Evolutionary conservation across 2,797 vertebrate species (phyloP).

Genomic region (Aeoliscus strigatus): DNA sequence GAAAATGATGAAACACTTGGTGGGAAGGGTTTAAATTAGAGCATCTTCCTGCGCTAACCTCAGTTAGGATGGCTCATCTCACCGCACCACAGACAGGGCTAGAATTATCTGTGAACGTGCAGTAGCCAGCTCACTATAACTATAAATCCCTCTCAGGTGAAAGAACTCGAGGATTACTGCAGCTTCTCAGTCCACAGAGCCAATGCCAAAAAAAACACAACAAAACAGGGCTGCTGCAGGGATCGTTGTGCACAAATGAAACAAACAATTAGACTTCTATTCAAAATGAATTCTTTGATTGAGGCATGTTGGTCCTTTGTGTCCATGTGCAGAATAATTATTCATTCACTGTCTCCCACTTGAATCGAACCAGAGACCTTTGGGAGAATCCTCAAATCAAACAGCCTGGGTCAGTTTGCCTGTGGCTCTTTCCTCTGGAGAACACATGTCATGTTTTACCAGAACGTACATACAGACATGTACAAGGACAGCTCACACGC

Average conservation of each 20-base stretch:
- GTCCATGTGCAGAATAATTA: too few relatives aligned
- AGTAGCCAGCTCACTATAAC: conserved; percentile 36
- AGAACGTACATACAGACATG: too few relatives aligned
- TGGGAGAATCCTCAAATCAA: too few relatives aligned
- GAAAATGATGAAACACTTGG: too few relatives aligned
- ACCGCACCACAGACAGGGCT: conserved; percentile 11
- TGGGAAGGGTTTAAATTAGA: conserved; percentile 30
- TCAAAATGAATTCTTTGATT: conserved; percentile 12
- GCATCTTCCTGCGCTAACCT: conserved; percentile 32
- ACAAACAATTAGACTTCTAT: conserved; percentile 1
- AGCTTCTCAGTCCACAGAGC: conserved; percentile 22
- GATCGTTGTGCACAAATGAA: not conserved
- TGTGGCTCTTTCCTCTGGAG: too few relatives aligned
- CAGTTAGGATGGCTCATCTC: conserved; percentile 43
- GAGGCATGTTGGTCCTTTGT: too few relatives aligned
- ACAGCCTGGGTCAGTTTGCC: too few relatives aligned
- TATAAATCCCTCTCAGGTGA: conserved; percentile 52
- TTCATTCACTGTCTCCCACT: too few relatives aligned
- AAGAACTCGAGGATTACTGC: conserved; percentile 43
- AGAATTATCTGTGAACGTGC: conserved; percentile 28
- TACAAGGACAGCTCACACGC: too few relatives aligned
- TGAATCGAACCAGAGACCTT: too few relatives aligned
- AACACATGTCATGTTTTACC: too few relatives aligned
- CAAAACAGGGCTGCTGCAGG: not conserved
- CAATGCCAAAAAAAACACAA: not conserved